Conservation (phyloP, 2,797 vertebrate genomes). For the Lutjanus campechanus region DNA sequence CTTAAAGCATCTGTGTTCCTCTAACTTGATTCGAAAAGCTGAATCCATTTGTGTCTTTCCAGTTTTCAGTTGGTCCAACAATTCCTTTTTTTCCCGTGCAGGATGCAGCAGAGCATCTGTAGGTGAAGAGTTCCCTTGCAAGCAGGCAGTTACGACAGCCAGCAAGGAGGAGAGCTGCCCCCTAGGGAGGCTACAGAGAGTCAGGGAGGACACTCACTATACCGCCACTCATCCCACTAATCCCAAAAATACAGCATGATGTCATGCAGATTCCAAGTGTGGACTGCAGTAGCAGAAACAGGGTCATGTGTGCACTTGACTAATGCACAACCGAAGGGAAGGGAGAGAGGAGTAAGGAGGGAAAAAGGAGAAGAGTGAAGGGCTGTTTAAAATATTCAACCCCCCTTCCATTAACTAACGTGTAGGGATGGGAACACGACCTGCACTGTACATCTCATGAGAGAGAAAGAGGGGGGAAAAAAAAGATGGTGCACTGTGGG, state of each 20-base stretch:
- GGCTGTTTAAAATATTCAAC: slow-evolving; percentile 87
- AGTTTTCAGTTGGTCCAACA: too few relatives aligned
- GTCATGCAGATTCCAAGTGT: slow-evolving; percentile 80
- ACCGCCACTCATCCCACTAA: slow-evolving; percentile 59
- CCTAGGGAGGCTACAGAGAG: slow-evolving; percentile 42
- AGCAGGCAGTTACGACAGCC: slow-evolving; percentile 34
- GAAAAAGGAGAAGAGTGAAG: slow-evolving; percentile 69
- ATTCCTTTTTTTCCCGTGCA: background rate
- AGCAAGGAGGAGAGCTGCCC: slow-evolving; percentile 47
- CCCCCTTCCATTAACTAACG: slow-evolving; percentile 83
- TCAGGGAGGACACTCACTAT: slow-evolving; percentile 59
- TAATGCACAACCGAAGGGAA: slow-evolving; percentile 75
- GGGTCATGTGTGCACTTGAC: slow-evolving; percentile 83
- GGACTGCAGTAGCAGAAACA: slow-evolving; percentile 81
- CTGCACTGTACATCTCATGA: slow-evolving; percentile 79
- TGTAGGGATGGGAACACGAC: slow-evolving; percentile 76
- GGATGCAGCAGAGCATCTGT: slow-evolving; percentile 33
- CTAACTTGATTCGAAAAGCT: too few relatives aligned
- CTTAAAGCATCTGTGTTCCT: too few relatives aligned
- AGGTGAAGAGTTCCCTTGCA: slow-evolving; percentile 33
- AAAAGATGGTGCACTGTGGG: slow-evolving; percentile 67
- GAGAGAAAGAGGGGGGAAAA: slow-evolving; percentile 36
- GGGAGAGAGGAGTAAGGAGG: slow-evolving; percentile 52
- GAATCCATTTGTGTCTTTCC: too few relatives aligned
- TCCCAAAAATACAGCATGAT: slow-evolving; percentile 83